Evolutionary conservation across 2,113 vertebrate species (phyloP).

Genomic region (Hemichromis elongatus): DNA sequence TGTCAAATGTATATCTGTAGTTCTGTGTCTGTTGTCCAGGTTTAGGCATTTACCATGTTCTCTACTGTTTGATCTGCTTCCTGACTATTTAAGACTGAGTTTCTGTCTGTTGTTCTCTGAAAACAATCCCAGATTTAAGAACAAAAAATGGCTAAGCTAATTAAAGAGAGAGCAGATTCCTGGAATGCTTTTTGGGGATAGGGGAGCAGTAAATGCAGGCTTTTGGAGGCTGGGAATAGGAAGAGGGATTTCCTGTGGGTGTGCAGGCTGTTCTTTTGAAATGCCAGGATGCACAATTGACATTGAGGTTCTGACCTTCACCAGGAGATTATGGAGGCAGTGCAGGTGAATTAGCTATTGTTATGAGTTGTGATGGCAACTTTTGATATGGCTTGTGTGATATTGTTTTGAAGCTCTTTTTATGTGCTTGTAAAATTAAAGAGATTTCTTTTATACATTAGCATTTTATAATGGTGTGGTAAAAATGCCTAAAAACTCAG

Average conservation of each 20-base stretch:
- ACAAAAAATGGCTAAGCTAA: constrained; percentile 36
- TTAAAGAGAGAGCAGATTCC: constrained; percentile 57
- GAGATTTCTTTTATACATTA: not conserved
- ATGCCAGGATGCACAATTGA: constrained; percentile 34
- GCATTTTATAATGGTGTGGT: not conserved
- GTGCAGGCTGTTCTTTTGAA: constrained; percentile 37
- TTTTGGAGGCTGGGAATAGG: constrained; percentile 33
- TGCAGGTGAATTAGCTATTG: not conserved
- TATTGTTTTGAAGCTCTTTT: not conserved
- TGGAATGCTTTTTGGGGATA: constrained; percentile 39
- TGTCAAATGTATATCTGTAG: not conserved
- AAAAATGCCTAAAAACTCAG: not conserved
- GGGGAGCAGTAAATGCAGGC: not conserved
- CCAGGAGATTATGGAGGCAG: not conserved
- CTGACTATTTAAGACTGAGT: not conserved
- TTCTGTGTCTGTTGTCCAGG: not conserved
- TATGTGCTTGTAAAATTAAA: not conserved
- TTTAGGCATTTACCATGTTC: not conserved
- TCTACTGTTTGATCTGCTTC: not conserved
- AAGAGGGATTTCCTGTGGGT: constrained; percentile 38
- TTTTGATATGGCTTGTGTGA: not conserved
- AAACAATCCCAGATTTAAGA: constrained; percentile 5
- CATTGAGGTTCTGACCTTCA: constrained; percentile 55
- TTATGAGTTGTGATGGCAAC: not conserved
- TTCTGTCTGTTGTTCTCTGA: not conserved